These are phyloP conservation scores for Genyomyrus donnyi DNA, from an alignment of 2,113 vertebrate genomes.

Conservation along the genomic window DNA sequence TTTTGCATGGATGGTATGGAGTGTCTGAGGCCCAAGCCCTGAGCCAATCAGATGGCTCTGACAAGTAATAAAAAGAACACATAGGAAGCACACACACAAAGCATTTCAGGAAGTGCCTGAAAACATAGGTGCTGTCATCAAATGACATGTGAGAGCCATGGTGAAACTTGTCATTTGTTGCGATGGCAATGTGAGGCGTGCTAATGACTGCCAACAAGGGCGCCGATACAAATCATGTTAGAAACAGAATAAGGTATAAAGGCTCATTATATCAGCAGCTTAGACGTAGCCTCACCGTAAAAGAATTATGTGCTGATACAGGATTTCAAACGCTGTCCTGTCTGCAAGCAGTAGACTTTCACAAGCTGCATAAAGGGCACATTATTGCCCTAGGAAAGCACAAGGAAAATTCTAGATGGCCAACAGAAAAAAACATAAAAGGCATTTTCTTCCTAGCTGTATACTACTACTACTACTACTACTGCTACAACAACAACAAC, in stretches of 20 bases:
- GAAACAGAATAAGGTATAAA: conserved; percentile 3
- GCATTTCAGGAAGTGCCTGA: conserved; percentile 36
- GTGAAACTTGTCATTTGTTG: background rate
- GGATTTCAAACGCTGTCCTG: conserved; percentile 2
- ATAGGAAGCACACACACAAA: conserved; percentile 9
- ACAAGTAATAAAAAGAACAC: conserved; percentile 60
- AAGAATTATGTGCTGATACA: conserved; percentile 17
- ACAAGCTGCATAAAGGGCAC: background rate
- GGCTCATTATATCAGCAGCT: conserved; percentile 15
- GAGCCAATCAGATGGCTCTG: conserved; percentile 87
- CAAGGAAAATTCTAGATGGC: conserved; percentile 8
- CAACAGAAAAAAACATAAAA: background rate
- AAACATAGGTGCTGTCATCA: conserved; percentile 28
- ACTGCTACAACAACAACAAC: background rate
- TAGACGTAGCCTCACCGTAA: background rate
- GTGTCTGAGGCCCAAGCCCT: conserved; percentile 86
- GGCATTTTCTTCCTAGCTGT: background rate
- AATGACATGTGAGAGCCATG: conserved; percentile 10
- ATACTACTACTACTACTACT: background rate
- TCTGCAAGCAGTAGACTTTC: background rate
- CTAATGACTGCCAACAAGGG: conserved; percentile 15
- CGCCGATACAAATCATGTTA: background rate
- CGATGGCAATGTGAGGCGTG: conserved; percentile 1
- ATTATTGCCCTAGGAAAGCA: conserved; percentile 4
- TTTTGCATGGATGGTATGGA: conserved; percentile 83